Percentiles rank a stretch among this genome's conserved stretches.
phyloP scores from a whole-genome alignment of 2,888 invertebrate species.

The Desoria tigrina region DNA sequence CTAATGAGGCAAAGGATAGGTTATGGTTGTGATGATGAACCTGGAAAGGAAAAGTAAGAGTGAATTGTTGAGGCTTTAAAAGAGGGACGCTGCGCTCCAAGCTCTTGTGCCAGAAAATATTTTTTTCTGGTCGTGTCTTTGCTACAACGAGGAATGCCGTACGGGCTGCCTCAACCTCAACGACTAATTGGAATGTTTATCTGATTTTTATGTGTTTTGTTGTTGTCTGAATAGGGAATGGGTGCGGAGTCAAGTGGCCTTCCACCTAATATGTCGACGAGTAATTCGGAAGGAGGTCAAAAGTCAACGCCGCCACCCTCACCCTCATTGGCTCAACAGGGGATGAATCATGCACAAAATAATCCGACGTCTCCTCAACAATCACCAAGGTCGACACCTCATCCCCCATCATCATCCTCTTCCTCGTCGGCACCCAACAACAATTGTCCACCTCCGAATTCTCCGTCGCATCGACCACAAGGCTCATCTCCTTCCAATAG shows the following conservation, averaged over 20 bases:
- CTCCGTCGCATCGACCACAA: slow-evolving; percentile 51
- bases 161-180: too few species aligned
- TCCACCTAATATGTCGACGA: slow-evolving; percentile 38
- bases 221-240: slow-evolving; percentile 37
- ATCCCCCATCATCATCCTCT: slow-evolving; percentile 42
- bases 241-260: slow-evolving; percentile 17
- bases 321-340: slow-evolving; percentile 42
- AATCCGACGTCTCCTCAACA: slow-evolving; percentile 51
- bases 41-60: too few species aligned
- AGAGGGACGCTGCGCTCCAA: too few species aligned
- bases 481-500: slow-evolving; percentile 50
- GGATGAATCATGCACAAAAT: slow-evolving; percentile 39
- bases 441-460: slow-evolving; percentile 46
- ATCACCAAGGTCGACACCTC: slow-evolving; percentile 47
- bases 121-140: too few species aligned
- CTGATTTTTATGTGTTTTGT: not conserved
- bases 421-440: too few species aligned
- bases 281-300: slow-evolving; percentile 34
- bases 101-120: too few species aligned
- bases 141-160: too few species aligned
- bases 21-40: too few species aligned
- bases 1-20: too few species aligned
- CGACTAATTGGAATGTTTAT: too few species aligned
- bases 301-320: slow-evolving; percentile 52
- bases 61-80: too few species aligned